A percentile compares a stretch with the other conserved stretches of the same genome.
Evolutionary conservation across 2,888 invertebrate genomes (phyloP).

Genomic region (Punctoribates punctum): DNA sequence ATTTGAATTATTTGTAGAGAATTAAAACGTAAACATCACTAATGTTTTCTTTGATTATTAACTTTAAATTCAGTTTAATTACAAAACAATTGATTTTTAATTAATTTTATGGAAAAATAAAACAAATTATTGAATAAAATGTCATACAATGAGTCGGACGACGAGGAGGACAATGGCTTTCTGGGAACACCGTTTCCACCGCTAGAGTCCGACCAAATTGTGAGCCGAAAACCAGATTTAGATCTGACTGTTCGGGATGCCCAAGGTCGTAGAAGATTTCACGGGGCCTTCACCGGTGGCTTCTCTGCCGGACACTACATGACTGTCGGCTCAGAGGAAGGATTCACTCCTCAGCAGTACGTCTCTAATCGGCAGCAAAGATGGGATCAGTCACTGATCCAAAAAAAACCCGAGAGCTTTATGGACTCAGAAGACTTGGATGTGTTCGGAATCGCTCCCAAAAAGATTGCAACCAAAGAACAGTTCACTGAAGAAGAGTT

Average conservation of each 20-base stretch:
- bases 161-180: conserved; percentile 61
- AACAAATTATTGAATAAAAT: neutral
- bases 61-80: neutral
- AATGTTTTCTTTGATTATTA: too few relatives aligned
- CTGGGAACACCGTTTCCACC: conserved; percentile 78
- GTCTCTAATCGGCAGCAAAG: conserved; percentile 61
- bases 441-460: conserved; percentile 92
- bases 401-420: conserved; percentile 81
- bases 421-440: conserved; percentile 98
- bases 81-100: neutral
- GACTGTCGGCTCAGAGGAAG: conserved; percentile 87
- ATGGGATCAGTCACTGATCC: conserved; percentile 43
- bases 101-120: neutral
- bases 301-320: conserved; percentile 98
- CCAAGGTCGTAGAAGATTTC: conserved; percentile 84
- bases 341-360: conserved; percentile 83
- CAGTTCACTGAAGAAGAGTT: conserved; percentile 62
- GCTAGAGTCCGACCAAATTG: conserved; percentile 76
- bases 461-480: conserved; percentile 71
- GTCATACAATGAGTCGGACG: conserved; percentile 40
- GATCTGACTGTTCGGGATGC: conserved; percentile 88
- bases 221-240: conserved; percentile 71
- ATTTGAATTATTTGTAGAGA: too few relatives aligned
- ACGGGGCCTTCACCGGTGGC: conserved; percentile 98
- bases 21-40: too few relatives aligned